Evolutionary conservation across 2,113 vertebrate species (phyloP), one percentile per base, ranked within the genome.

Genomic region (Sarotherodon lohbergeri): DNA sequence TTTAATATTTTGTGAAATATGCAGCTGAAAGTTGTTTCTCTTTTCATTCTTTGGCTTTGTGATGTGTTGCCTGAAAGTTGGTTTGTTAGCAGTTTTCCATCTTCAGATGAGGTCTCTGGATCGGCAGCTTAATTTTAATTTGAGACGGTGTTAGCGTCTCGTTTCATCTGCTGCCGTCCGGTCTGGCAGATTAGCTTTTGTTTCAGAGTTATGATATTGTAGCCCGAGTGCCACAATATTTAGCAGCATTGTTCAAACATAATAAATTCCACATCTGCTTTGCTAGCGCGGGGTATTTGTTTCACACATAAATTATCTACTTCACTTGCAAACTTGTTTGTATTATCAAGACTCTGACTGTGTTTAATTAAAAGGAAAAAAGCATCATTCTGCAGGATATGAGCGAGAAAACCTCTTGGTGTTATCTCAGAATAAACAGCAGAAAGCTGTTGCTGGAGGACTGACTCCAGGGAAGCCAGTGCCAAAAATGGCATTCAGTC

Each of bases 211-310:
- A 29, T 36, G 46, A 76, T 59, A 61, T 54, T 5, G 9, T 50
- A 22, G 48, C 29, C 22, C 11, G 17, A 57, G 48, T 73, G 39
- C 54, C 39, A 39, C 32, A 78, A 83, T 82, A 71, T 81, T 86
- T 22, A 50, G 50, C 48, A 50, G 63, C 46, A 7, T 43, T 55
- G 55, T 27, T 79, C 32, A 57, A 79, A 85, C 84, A 76, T 73
- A 34, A 90, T 81, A 84, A 66, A 90, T 90, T 91, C 87, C 81
- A 71, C 71, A 88, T 85, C 32, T 92, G 82, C 63, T 55, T 50
- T 81, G 66, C 59, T 27, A 48, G 17, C 48, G 76, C 55, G 1
- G 71, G 50, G 80, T n/a, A n/a, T 80, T 29, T 80, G 61, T 9
- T 82, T 29, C 16, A 57, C 54, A 57, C 46, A 56, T 61, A 17